Conservation (phyloP, 1,140 invertebrate species). For the Cataglyphis hispanica region DNA sequence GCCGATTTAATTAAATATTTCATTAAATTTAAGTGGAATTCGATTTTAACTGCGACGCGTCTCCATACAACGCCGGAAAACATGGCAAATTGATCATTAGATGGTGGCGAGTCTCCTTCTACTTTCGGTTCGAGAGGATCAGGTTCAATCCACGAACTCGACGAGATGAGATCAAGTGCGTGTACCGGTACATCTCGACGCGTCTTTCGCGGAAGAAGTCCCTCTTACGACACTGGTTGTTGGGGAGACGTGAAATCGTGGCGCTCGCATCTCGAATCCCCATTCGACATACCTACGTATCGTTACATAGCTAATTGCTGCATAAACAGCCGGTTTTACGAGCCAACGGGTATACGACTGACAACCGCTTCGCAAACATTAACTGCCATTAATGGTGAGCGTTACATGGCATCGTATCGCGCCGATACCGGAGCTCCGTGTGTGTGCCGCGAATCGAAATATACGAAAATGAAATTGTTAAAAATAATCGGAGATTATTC, state of each 20-base stretch:
- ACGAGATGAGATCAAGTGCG: not conserved
- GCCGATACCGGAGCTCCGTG: conserved; percentile 18
- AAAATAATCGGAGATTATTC: conserved; percentile 50
- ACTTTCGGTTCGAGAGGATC: not conserved
- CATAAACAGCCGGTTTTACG: conserved; percentile 85
- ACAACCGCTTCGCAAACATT: conserved; percentile 82
- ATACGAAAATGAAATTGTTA: conserved; percentile 59
- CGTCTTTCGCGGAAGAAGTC: conserved; percentile 3
- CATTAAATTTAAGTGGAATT: conserved; percentile 47
- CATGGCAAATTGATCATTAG: not conserved
- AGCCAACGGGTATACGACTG: conserved; percentile 75
- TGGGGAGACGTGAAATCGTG: conserved; percentile 47
- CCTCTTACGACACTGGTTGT: conserved; percentile 1
- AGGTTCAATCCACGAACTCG: not conserved
- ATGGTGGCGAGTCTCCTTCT: not conserved
- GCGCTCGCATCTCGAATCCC: conserved; percentile 66
- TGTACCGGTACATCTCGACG: not conserved
- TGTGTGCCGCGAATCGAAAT: conserved; percentile 6
- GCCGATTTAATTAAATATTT: conserved; percentile 61
- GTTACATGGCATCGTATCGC: conserved; percentile 68
- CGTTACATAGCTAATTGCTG: conserved; percentile 84
- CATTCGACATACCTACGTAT: conserved; percentile 72
- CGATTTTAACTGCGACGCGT: conserved; percentile 33
- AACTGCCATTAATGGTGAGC: conserved; percentile 81
- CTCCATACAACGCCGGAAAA: not conserved